A percentile compares a stretch with the other conserved stretches of the same genome.
Conservation (phyloP, 2,113 vertebrate species). For the Indri indri region DNA sequence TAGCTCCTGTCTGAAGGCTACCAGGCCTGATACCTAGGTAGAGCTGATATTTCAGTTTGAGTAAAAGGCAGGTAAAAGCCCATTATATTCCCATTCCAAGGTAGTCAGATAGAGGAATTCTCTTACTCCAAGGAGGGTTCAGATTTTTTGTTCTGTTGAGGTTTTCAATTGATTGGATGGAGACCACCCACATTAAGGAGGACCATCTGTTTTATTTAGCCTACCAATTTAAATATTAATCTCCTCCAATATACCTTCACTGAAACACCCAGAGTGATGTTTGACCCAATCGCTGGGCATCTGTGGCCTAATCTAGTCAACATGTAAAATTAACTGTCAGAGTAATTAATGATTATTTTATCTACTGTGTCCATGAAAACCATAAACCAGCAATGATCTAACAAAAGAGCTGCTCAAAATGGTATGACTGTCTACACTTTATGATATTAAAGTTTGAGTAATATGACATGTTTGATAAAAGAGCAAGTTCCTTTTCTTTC, state of each 20-base stretch:
- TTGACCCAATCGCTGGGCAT: neutral
- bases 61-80: neutral
- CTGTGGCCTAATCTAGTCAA: neutral
- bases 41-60: neutral
- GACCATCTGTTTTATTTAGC: neutral
- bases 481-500: neutral
- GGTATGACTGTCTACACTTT: neutral
- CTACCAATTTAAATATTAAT: neutral
- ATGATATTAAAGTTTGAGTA: neutral
- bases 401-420: neutral
- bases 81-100: neutral
- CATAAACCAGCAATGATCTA: neutral
- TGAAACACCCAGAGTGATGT: neutral
- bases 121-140: neutral
- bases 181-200: neutral
- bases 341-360: neutral
- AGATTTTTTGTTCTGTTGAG: neutral
- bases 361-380: neutral
- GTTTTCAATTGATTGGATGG: neutral
- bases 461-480: neutral
- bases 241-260: neutral
- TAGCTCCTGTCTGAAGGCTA: neutral
- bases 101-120: neutral
- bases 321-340: neutral
- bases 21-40: neutral